Evolutionary conservation across 2,797 vertebrate genomes (phyloP).

Genomic region (Sarcoramphus papa): DNA sequence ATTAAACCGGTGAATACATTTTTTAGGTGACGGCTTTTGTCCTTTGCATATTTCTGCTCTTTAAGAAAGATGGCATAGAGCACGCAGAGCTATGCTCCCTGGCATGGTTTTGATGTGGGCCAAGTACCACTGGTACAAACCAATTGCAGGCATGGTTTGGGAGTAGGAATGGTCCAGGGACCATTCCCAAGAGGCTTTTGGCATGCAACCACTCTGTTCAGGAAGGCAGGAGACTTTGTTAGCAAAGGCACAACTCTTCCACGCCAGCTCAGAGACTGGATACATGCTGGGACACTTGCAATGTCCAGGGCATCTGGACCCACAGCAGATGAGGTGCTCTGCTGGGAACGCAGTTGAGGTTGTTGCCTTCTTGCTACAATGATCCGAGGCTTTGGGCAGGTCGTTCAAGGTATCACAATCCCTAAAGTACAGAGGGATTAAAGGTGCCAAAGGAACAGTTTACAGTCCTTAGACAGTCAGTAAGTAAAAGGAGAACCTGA

Average conservation of each 20-base stretch:
- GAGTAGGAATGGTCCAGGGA: background rate
- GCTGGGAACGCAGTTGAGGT: background rate
- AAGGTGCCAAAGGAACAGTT: background rate
- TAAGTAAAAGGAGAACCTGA: background rate
- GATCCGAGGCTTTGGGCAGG: background rate
- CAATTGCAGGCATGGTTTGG: fast-evolving
- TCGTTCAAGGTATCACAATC: background rate
- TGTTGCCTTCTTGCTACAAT: background rate
- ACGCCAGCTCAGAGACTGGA: background rate
- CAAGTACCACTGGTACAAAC: background rate
- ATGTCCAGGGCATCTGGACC: background rate
- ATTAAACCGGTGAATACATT: fast-evolving
- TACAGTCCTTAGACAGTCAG: background rate
- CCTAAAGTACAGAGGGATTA: background rate
- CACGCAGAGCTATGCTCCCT: background rate
- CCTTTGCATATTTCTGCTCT: background rate
- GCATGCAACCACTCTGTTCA: background rate
- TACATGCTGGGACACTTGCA: background rate
- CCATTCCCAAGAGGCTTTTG: background rate
- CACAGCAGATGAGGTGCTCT: background rate
- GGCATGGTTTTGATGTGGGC: background rate
- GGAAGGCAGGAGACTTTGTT: background rate
- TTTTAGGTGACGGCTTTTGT: fast-evolving
- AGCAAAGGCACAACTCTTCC: background rate
- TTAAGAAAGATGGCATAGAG: background rate